Evolutionary conservation across 2,113 vertebrate genomes (phyloP), one percentile per base, ranked within the genome.

Genomic region (Pica pica): DNA sequence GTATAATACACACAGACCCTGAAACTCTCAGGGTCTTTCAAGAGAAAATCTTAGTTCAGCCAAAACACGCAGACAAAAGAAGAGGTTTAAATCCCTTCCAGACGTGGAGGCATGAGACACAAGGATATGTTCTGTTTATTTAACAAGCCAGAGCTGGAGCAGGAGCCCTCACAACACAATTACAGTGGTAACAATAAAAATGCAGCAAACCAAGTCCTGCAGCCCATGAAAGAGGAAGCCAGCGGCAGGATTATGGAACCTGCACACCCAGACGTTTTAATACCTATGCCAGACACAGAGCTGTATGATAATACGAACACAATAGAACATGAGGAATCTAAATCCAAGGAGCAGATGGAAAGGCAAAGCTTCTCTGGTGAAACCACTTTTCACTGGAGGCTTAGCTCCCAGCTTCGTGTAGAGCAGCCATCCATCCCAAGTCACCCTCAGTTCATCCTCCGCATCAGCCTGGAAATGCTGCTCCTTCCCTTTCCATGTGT

Each of bases 11-110:
- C 86, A 86, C 41, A 92, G 77, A 90, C 75, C 44, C 75, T 68
- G 86, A 93, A 94, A 94, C 79, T 92, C 53, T 1, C 60, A 89
- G 75, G 52, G 76, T 68, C 93, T 96, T 95, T 95, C 83, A 95
- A 93, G 80, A 94, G 88, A 96, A 94, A 94, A 83, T 94, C 87
- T 83, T 53, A 88, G 60, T 31, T 91, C 71, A 92, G 92, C 71
- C 92, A 96, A 96, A 96, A 85, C 82, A 92, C 53, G 91, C 88
- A 94, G 93, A 88, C 83, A 93, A 96, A 95, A 94, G 71, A 76
- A 94, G 83, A 90, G 35, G 39, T 92, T 97, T 96, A 97, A 97
- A 96, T 95, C 90, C 83, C 60, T 96, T 96, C 93, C 94, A 96
- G 95, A 93, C 76, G 0, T 1, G 0, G 73, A 95, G 73, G 68